Evolutionary conservation across 2,113 vertebrate species (phyloP), one percentile per base, ranked within the genome.

Genomic region (Hydrolagus affinis): DNA sequence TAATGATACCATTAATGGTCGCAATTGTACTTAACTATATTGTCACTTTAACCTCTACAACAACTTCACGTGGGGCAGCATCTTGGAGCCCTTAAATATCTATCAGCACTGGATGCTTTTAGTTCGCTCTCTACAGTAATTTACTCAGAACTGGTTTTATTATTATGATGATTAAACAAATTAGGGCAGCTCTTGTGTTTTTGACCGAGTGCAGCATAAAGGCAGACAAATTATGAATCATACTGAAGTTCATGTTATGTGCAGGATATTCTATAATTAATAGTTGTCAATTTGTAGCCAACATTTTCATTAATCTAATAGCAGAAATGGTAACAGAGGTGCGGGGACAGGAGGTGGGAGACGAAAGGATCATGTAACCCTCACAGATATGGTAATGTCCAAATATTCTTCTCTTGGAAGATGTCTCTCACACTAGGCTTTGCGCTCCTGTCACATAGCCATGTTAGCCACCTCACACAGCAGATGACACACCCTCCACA

Each of bases 401-500:
- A 44, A 44, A 44, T 44, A 44, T 44, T 44, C 44, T 44, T 44
- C 44, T 3, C 44, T 6, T 44, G 6, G n/a, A n/a, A n/a, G n/a
- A n/a, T n/a, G n/a, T n/a, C n/a, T n/a, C n/a, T n/a, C n/a, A n/a
- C n/a, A n/a, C n/a, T n/a, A n/a, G n/a, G n/a, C n/a, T n/a, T n/a
- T n/a, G n/a, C n/a, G n/a, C n/a, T n/a, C n/a, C n/a, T n/a, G n/a
- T n/a, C n/a, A n/a, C n/a, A n/a, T n/a, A n/a, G n/a, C n/a, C n/a
- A 44, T 44, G 6, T 85, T 85, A 86, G 76, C 0, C 0, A 83
- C 19, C 44, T 66, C 75, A 57, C 85, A 75, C 21, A 86, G 60
- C 73, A 28, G 64, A 44, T 32, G 85, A 70, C 60, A 23, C n/a
- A 85, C 25, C 74, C 32, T 70, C 70, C 68, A 32, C 44, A 85